Evolutionary conservation across 2,113 vertebrate species (phyloP).

Genomic region (Plecturocebus donacophilus): DNA sequence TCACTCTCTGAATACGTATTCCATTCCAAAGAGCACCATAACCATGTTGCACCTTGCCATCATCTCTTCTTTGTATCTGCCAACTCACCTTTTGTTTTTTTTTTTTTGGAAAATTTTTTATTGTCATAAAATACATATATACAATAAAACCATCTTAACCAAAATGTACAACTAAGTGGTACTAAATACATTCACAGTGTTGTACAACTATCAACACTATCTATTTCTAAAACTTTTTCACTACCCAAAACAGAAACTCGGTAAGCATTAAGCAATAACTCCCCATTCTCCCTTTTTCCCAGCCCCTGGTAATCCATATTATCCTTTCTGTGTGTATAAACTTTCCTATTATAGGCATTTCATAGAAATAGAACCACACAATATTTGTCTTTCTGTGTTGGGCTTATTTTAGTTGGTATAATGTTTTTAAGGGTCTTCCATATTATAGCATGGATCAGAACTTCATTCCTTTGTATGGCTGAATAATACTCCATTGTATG

Average conservation of each 20-base stretch:
- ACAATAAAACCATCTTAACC: neutral
- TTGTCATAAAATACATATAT: neutral
- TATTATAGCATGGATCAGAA: neutral
- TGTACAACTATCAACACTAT: neutral
- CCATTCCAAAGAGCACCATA: neutral
- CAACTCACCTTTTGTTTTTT: neutral
- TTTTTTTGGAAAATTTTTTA: neutral
- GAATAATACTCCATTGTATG: neutral
- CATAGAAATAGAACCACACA: neutral
- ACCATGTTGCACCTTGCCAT: rapidly evolving
- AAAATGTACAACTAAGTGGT: neutral
- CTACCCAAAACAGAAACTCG: neutral
- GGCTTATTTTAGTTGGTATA: neutral
- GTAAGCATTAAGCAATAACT: neutral
- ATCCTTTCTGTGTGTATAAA: neutral
- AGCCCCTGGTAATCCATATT: neutral
- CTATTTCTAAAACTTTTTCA: neutral
- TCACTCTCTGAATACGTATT: neutral
- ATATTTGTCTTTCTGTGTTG: neutral
- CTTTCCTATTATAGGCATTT: neutral
- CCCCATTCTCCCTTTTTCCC: too few relatives aligned
- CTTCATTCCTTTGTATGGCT: neutral
- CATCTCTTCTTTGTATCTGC: neutral
- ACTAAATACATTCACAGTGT: neutral
- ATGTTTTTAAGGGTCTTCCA: neutral